Percentiles rank a stretch among this genome's conserved stretches.
Conservation (phyloP, 1,140 invertebrate species). For the Hypsibius dujardini region DNA sequence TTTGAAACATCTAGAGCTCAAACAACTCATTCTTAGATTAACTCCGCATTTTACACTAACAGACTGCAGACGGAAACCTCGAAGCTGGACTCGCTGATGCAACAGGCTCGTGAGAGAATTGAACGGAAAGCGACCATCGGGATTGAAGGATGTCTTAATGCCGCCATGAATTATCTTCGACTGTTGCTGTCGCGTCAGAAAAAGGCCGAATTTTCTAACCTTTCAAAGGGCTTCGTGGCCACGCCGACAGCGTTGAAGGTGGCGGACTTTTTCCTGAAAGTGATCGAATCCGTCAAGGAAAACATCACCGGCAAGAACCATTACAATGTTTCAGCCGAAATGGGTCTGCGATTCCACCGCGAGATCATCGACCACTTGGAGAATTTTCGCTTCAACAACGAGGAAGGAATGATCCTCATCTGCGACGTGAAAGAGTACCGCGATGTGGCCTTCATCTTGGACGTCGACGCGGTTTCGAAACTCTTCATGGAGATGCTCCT, state of each 20-base stretch:
- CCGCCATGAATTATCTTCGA: neutral
- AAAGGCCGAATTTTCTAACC: neutral
- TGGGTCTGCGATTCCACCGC: conserved; percentile 15
- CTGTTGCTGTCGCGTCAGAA: neutral
- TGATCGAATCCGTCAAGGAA: neutral
- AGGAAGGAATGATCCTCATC: neutral
- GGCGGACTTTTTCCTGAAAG: neutral
- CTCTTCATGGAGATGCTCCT: neutral
- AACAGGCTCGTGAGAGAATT: neutral
- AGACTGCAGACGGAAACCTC: no score
- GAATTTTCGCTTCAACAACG: neutral
- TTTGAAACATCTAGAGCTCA: no score
- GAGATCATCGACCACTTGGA: conserved; percentile 6
- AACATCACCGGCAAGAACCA: neutral
- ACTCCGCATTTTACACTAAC: no score
- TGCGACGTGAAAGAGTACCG: conserved; percentile 5
- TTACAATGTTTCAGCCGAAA: neutral
- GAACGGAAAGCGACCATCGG: neutral
- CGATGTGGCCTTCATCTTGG: neutral
- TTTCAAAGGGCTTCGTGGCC: no score
- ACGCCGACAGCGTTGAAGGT: neutral
- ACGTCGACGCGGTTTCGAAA: neutral
- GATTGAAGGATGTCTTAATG: neutral
- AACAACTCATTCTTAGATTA: no score
- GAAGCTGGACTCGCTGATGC: neutral